phyloP scores from a whole-genome alignment of 92 coral and sea anemone species.

The Zoanthus gigantus region DNA sequence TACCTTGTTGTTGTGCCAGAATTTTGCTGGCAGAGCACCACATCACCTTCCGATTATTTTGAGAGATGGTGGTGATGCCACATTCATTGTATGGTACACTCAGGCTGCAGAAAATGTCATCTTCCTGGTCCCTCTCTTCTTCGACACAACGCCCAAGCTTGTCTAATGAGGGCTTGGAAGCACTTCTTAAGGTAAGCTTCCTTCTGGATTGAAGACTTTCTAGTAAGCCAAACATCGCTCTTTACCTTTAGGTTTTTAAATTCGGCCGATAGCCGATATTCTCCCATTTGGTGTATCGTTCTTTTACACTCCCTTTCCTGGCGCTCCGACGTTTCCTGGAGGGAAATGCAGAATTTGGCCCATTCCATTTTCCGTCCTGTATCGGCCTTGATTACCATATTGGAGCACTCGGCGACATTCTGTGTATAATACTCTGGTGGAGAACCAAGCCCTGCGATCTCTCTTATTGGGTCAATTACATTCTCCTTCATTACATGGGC shows the following conservation, averaged over 20 bases:
- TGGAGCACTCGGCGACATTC: conserved; percentile 46
- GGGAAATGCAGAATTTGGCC: conserved; percentile 58
- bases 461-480: conserved; percentile 50
- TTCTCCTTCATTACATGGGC: neutral
- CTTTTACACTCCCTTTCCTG: conserved; percentile 51
- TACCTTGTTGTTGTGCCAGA: too few relatives aligned
- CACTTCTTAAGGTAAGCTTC: conserved; percentile 50
- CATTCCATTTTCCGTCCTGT: conserved; percentile 57
- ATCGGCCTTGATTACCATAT: conserved; percentile 36
- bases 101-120: conserved; percentile 21
- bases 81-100: conserved; percentile 40
- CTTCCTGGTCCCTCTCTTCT: neutral
- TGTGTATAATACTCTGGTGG: conserved; percentile 63
- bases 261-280: conserved; percentile 39
- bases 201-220: conserved; percentile 45
- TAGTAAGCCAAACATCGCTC: conserved; percentile 41
- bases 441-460: conserved; percentile 57
- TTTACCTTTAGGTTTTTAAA: conserved; percentile 53
- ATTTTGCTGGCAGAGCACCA: conserved; percentile 41
- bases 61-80: conserved; percentile 46
- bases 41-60: conserved; percentile 48
- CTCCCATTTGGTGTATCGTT: conserved; percentile 57
- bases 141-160: neutral
- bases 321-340: conserved; percentile 39
- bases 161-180: conserved; percentile 45